Base-by-base conservation (phyloP, 1,140 invertebrate genomes). In the Drosophila pruinosa region DNA sequence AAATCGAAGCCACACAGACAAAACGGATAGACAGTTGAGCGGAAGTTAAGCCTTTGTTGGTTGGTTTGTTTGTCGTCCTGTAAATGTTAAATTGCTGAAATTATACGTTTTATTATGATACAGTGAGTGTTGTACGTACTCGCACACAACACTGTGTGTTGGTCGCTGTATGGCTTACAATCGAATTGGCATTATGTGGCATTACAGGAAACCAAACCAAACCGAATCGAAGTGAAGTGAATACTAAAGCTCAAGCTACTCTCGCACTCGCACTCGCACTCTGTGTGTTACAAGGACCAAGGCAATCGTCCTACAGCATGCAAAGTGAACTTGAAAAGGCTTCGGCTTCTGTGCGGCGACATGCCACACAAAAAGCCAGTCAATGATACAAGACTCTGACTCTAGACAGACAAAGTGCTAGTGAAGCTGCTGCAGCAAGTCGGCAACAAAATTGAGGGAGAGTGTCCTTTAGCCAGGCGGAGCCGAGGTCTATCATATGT, bases 81-180 rank as follows among this genome's bases (percentile, higher is more conserved):
- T 54, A 36, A 31, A 43, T 68, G 64, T 54, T 64, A 45, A 68
- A 85, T 82, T 78, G 75, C 71, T 78, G 26, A 82, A 88, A 88
- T 88, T 88, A 88, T 81, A 78, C 56, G 57, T 59, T 88, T 78
- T 88, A 88, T 89, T 88, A 89, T 88, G 82, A 88, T 88, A 88
- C 82, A 82, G 70, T 50, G 52, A 38, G 50, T 57, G 50, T 43
- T 28, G 22, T 48, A 36, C 17, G 56, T 67, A 26, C 5, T 43
- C 26, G 4, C n/a, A 36, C 7, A 38, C 2, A 28, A 19, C 8
- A 4, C 10, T 39, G 63, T 53, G 58, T 45, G 31, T 28, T 58
- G 59, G 15, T 24, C 8, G 24, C 14, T 59, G 47, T 64, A 64
- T 70, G 65, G 61, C 74, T 72, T 74, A 81, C 72, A 74, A 77